A percentile compares a stretch with the other conserved stretches of the same genome.
phyloP scores from a whole-genome alignment of 2,113 vertebrate genomes.

The Verasper variegatus region DNA sequence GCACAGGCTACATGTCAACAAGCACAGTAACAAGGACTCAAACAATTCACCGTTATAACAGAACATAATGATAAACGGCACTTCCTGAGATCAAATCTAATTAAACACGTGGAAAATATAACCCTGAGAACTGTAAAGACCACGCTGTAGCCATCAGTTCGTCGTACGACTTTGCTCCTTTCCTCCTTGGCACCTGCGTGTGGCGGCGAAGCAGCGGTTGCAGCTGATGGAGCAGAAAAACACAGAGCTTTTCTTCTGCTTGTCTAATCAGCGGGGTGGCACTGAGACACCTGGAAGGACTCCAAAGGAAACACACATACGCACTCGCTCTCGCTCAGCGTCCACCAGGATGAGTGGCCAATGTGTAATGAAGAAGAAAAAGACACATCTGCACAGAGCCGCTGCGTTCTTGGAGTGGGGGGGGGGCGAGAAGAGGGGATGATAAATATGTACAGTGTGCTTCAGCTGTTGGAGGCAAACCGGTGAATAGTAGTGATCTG shows the following conservation, averaged over 20 bases:
- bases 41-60: not conserved
- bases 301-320: conserved; percentile 66
- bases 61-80: not conserved
- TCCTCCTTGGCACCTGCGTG: conserved; percentile 74
- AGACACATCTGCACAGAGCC: conserved; percentile 75
- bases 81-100: not conserved
- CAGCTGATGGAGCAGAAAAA: conserved; percentile 87
- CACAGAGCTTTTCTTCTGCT: conserved; percentile 86
- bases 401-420: conserved; percentile 41
- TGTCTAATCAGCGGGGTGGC: conserved; percentile 77
- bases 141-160: not conserved
- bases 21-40: conserved; percentile 1
- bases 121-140: too few relatives aligned
- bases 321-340: conserved; percentile 8
- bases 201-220: conserved; percentile 83
- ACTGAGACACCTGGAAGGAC: conserved; percentile 78
- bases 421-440: conserved; percentile 7
- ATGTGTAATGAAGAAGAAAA: conserved; percentile 82
- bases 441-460: conserved; percentile 5
- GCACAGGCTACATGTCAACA: conserved; percentile 31
- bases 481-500: not conserved
- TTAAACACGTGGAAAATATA: too few relatives aligned
- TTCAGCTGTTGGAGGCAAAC: conserved; percentile 22
- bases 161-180: not conserved
- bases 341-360: conserved; percentile 64